Base-by-base conservation (phyloP, 2,888 invertebrate species). In the Caenorhabditis sp. region DNA sequence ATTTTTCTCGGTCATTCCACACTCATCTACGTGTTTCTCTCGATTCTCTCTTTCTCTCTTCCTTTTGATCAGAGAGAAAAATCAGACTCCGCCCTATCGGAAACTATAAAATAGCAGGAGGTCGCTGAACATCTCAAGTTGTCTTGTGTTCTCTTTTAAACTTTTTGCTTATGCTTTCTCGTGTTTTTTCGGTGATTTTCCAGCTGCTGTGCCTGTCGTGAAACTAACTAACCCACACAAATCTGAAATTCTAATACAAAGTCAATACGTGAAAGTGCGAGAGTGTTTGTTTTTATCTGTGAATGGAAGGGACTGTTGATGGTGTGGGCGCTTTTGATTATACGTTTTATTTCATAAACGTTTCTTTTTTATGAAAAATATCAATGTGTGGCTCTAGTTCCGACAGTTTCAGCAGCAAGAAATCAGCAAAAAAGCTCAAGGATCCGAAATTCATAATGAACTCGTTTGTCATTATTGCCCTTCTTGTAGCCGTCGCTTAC, bases 381-480 rank as follows among this genome's bases (percentile, higher is more conserved):
- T 4, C 47, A 60, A 61, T 67, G 64, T n/a, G 2, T 20, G 40
- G 74, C 47, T 60, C 35, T 65, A 50, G 61, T 62, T 40, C 44
- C 72, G 67, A 67, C 76, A 76, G 60, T 76, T 76, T 76, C 76
- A 76, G 76, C 76, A 64, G 72, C 44, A 56, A 47, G 32, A 58
- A 22, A 26, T 26, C 3, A 47, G 18, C 44, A 44, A 62, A 35
- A n/a, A n/a, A n/a, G n/a, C n/a, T n/a, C n/a, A n/a, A 60, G 28
- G 5, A n/a, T 22, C 11, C 2, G 26, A 15, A 5, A 9, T 60
- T n/a, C 32, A 37, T 32, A 32, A 76, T 76, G 76, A 76, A 76
- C 32, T 61, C 67, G 24, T 44, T 76, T 44, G 28, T 76, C 58
- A 76, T 76, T 53, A 15, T 76, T 35, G 76, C 76, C 55, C 60